Evolutionary conservation across 2,797 vertebrate species (phyloP).

Genomic region (Sebastes goodei): DNA sequence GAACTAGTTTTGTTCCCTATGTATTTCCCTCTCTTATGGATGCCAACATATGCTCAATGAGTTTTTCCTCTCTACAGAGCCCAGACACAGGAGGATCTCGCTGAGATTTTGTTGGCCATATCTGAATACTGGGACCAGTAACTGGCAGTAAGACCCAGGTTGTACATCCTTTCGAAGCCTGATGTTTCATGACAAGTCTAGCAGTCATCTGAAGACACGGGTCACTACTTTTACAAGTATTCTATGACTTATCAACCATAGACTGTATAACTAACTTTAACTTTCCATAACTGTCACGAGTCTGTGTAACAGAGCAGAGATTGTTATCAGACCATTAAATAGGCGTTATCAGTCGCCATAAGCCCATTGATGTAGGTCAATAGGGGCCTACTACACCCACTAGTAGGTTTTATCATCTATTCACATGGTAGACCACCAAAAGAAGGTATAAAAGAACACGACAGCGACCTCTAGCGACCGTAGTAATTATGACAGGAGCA

Average conservation of each 20-base stretch:
- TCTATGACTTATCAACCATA: conserved; percentile 13
- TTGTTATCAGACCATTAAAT: too few species aligned
- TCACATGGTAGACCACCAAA: too few species aligned
- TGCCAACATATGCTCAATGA: conserved; percentile 73
- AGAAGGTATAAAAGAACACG: too few species aligned
- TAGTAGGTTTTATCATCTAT: too few species aligned
- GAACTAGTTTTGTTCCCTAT: conserved; percentile 66
- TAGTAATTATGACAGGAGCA: too few species aligned
- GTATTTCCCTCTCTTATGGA: conserved; percentile 69
- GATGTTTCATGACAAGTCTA: conserved; percentile 1
- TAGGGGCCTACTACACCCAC: too few species aligned
- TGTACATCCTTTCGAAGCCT: conserved; percentile 10
- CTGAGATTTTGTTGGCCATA: conserved; percentile 41
- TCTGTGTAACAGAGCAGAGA: too few species aligned
- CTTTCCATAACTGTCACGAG: too few species aligned
- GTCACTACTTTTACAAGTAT: conserved; percentile 9
- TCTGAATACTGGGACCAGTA: conserved; percentile 31
- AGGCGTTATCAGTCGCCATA: too few species aligned
- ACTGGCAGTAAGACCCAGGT: conserved; percentile 19
- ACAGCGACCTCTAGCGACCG: too few species aligned
- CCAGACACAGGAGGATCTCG: conserved; percentile 49
- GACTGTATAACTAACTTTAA: too few species aligned
- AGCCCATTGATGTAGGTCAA: too few species aligned
- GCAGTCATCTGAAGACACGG: conserved; percentile 8
- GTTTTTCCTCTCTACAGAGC: conserved; percentile 56